Conservation (phyloP, 2,888 invertebrate genomes). For the Caenorhabditis sp. region DNA sequence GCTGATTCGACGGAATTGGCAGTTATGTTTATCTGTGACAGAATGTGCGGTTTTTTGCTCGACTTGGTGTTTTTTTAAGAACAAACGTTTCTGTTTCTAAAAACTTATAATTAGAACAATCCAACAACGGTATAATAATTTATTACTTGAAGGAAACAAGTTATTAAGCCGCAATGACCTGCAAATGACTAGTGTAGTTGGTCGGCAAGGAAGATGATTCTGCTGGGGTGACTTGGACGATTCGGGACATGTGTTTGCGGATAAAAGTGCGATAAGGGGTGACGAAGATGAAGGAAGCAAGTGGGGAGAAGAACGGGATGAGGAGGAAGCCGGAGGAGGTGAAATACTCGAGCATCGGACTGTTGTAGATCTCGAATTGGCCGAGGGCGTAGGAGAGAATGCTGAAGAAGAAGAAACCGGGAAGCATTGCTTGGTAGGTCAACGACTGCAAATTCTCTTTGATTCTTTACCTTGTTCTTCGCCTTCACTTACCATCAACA, state of each 20-base stretch:
- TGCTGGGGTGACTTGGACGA: conserved; percentile 19
- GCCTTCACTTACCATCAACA: conserved; percentile 57
- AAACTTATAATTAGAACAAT: too few species aligned
- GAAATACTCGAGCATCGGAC: conserved; percentile 60
- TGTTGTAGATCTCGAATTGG: conserved; percentile 62
- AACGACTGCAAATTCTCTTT: conserved; percentile 47
- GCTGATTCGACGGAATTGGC: too few species aligned
- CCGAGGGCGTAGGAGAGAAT: conserved; percentile 62
- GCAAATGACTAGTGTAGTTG: conserved; percentile 43
- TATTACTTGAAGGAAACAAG: too few species aligned
- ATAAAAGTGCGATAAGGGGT: conserved; percentile 60
- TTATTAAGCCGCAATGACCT: conserved; percentile 16
- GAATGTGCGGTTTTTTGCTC: too few species aligned
- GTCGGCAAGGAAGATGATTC: conserved; percentile 32
- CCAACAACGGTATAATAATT: too few species aligned
- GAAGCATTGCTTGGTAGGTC: conserved; percentile 53
- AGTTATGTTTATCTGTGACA: too few species aligned
- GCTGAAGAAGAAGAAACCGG: conserved; percentile 60
- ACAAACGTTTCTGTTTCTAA: too few species aligned
- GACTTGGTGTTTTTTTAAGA: too few species aligned
- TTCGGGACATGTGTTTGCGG: conserved; percentile 13
- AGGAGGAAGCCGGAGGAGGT: conserved; percentile 56
- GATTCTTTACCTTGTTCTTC: too few species aligned
- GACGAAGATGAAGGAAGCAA: conserved; percentile 61
- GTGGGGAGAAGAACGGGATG: conserved; percentile 56